These are phyloP conservation scores for Epiblema foenella DNA, from an alignment of 2,888 invertebrate genomes.

Conservation along the genomic window DNA sequence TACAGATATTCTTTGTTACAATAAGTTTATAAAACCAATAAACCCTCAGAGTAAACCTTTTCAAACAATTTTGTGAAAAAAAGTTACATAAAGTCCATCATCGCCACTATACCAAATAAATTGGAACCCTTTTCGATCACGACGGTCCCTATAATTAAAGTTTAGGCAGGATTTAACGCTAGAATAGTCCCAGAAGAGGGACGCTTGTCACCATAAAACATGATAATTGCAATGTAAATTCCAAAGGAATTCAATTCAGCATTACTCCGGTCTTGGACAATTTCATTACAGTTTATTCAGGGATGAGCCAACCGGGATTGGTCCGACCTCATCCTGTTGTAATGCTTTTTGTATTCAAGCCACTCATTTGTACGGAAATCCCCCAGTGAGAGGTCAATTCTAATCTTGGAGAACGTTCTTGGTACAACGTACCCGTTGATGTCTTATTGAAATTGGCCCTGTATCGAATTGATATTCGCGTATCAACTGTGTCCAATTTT, in stretches of 20 bases:
- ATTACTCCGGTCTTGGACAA: conserved; percentile 41
- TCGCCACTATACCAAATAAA: conserved; percentile 45
- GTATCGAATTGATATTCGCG: conserved; percentile 17
- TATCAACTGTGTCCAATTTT: conserved; percentile 9
- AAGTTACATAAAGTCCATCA: conserved; percentile 14
- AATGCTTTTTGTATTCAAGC: conserved; percentile 44
- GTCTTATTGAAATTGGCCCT: conserved; percentile 40
- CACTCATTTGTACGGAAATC: conserved; percentile 44
- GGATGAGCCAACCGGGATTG: conserved; percentile 40
- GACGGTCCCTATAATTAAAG: conserved; percentile 48
- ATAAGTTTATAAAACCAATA: conserved; percentile 7
- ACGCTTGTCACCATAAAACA: conserved; percentile 47
- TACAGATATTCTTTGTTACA: neutral
- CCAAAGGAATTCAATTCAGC: conserved; percentile 44
- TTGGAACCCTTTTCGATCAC: conserved; percentile 46
- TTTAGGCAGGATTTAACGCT: conserved; percentile 49
- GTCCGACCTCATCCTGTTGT: conserved; percentile 41
- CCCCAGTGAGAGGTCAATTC: conserved; percentile 42
- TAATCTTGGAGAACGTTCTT: conserved; percentile 35
- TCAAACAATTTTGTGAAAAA: conserved; percentile 22
- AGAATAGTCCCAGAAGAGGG: conserved; percentile 47
- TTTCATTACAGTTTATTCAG: conserved; percentile 46
- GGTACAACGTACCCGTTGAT: conserved; percentile 26
- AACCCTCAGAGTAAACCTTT: conserved; percentile 14
- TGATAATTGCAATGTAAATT: conserved; percentile 48